Evolutionary conservation across 2,888 invertebrate genomes (phyloP).

Genomic region (Steinernema carpocapsae): DNA sequence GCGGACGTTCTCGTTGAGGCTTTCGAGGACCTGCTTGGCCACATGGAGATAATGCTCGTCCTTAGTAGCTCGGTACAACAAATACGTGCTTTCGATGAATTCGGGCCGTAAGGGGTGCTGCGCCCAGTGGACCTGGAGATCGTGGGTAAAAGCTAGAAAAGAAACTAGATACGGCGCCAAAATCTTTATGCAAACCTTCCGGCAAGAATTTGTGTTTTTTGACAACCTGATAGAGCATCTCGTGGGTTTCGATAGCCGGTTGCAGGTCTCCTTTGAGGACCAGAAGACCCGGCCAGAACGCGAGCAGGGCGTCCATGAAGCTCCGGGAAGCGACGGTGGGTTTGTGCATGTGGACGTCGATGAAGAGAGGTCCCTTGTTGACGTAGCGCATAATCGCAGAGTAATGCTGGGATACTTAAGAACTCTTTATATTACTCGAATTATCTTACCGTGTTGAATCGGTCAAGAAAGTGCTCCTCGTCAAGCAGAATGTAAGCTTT

Average conservation of each 20-base stretch:
- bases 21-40: constrained; percentile 84
- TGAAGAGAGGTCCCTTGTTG: constrained; percentile 88
- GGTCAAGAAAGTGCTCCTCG: constrained; percentile 88
- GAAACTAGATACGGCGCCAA: not conserved
- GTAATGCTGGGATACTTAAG: constrained; percentile 59
- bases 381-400: constrained; percentile 77
- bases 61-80: constrained; percentile 88
- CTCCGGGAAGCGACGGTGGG: constrained; percentile 91
- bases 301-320: constrained; percentile 94
- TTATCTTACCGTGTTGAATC: constrained; percentile 78
- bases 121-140: constrained; percentile 97
- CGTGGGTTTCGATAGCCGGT: constrained; percentile 97
- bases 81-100: constrained; percentile 96
- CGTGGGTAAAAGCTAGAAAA: constrained; percentile 84
- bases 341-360: constrained; percentile 92
- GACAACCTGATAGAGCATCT: constrained; percentile 97
- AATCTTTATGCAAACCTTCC: constrained; percentile 73
- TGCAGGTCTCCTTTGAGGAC: constrained; percentile 86
- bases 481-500: constrained; percentile 85
- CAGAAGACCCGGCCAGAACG: constrained; percentile 95
- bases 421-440: not conserved
- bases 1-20: constrained; percentile 85
- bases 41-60: constrained; percentile 94
- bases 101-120: constrained; percentile 95
- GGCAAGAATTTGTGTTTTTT: constrained; percentile 96